Evolutionary conservation across 2,113 vertebrate species (phyloP).

Genomic region (Phocoena phocoena): DNA sequence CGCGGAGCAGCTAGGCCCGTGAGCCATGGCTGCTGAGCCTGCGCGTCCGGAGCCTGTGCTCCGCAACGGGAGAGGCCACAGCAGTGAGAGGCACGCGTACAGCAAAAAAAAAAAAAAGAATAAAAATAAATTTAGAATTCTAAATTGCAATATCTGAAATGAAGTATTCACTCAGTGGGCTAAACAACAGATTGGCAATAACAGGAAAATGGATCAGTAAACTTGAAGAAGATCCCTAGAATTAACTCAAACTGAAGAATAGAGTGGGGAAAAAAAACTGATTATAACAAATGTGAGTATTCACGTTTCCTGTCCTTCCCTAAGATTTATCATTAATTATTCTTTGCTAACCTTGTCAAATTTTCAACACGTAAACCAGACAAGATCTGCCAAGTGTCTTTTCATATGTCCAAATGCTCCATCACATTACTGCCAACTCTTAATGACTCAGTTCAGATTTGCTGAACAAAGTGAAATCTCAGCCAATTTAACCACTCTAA

Average conservation of each 20-base stretch:
- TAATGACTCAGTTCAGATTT: background rate
- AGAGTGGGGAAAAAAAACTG: background rate
- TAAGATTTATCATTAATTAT: constrained; percentile 14
- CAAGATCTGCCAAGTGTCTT: background rate
- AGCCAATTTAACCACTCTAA: background rate
- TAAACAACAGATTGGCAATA: background rate
- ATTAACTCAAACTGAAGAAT: background rate
- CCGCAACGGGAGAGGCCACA: too few species aligned
- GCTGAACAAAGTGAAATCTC: constrained; percentile 44
- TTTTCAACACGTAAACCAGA: constrained; percentile 23
- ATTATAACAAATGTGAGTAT: background rate
- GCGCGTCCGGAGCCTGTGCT: too few species aligned
- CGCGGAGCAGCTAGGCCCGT: too few species aligned
- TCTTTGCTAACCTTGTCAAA: constrained; percentile 19
- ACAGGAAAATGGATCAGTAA: background rate
- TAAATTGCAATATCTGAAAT: background rate
- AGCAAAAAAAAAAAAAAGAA: background rate
- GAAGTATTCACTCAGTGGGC: background rate
- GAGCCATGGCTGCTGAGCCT: too few species aligned
- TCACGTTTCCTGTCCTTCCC: background rate
- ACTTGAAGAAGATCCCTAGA: background rate
- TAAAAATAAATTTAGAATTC: background rate
- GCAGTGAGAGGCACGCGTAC: too few species aligned
- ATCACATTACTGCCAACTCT: constrained; percentile 7
- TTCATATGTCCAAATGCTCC: constrained; percentile 23